Evolutionary conservation across 1,140 invertebrate genomes (phyloP), one percentile per base, ranked within the genome.

Genomic region (Sitophilus oryzae): DNA sequence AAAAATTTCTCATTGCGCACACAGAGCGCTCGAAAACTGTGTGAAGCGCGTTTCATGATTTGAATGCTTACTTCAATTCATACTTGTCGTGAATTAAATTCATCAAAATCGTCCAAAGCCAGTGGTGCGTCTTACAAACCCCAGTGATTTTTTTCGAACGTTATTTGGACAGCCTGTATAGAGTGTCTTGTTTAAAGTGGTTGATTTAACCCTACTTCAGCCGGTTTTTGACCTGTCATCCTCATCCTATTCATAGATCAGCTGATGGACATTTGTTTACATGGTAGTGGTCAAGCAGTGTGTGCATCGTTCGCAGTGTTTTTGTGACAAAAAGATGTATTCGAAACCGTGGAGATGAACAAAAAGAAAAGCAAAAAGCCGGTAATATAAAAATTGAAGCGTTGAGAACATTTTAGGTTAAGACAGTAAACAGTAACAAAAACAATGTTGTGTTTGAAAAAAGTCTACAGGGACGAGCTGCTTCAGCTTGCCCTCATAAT

Each of bases 401-500:
- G 6, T 35, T 5, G 10, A 11, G 15, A 49, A 49, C 34, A 18
- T 43, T 19, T 37, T 40, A 54, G 34, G 23, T 46, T 48, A 48
- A 22, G 15, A 36, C 19, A 30, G 30, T 45, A 16, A 9, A 25
- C n/a, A 30, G 46, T 42, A 44, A 49, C 16, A 50, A 38, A 52
- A 42, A 65, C 60, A 52, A 86, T 89, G 84, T 73, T 86, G 66
- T 81, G 79, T 49, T 67, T 86, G 55, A 89, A 88, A 70, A 89
- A 89, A 70, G 68, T 86, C 3, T 85, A 85, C 58, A 77, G 82
- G 14, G 86, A 91, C 65, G 88, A 90, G 72, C 73, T 91, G 42
- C 72, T 92, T 14, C 84, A 89, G 60, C 73, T 92, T 4, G 86
- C 88, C 4, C 71, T 92, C 49, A 73, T 91, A 15, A 74, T 91